Base-by-base conservation (phyloP, 2,888 invertebrate genomes). In the Odontocolon sp. region DNA sequence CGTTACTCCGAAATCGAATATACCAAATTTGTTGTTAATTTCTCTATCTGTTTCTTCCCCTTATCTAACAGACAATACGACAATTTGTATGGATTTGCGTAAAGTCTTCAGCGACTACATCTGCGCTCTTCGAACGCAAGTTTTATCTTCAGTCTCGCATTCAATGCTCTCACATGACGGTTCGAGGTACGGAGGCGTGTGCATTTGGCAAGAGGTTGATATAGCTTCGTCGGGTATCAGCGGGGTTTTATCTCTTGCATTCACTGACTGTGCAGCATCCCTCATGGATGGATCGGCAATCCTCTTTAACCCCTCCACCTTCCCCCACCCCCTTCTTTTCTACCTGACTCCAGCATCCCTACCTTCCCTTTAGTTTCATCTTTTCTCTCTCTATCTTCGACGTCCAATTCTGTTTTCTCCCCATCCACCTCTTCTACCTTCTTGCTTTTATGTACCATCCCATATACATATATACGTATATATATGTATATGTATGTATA, bases 211-310 rank as follows among this genome's bases (percentile, higher is more conserved):
- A n/a, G n/a, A n/a, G n/a, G n/a, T 50, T 26, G 26, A 26, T 50
- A 26, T 26, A 50, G n/a, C n/a, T 50, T 11, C 81, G 84, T 78
- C 75, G 85, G 84, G 84, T 84, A 86, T 86, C 86, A 85, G 82
- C 84, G 64, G 52, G 74, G 61, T 85, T 88, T 88, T 87, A 87
- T 87, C 87, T n/a, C n/a, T 85, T 84, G 83, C 85, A 87, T 87
- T 87, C 87, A 87, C 82, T 80, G 82, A 82, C 84, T 84, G 81
- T n/a, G n/a, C 82, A 80, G 85, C 84, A 87, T 87, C 86, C 85
- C 86, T 87, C 87, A 84, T 86, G 86, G 87, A 87, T 87, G 86
- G 86, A 88, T 88, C 88, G 86, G 83, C 84, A 88, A 87, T 88
- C 88, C 88, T 88, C 88, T 88, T 88, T 87, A 85, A 87, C 85